These are phyloP conservation scores for Eidolon dupreanum DNA, from an alignment of 2,797 vertebrate species.

Conservation along the genomic window DNA sequence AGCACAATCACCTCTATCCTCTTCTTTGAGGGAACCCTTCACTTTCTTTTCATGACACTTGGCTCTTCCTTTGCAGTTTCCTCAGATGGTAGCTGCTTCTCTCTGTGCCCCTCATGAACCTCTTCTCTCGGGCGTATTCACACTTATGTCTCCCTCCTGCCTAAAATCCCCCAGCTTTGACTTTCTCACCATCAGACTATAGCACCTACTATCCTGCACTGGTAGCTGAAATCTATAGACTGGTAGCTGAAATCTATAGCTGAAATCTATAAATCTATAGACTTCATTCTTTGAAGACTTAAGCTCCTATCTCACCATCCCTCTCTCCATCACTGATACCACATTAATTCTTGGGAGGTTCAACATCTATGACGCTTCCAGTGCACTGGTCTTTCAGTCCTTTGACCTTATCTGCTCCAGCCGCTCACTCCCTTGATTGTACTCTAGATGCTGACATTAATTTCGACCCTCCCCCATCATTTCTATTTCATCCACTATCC, in stretches of 20 bases:
- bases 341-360: background rate
- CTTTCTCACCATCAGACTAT: background rate
- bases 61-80: background rate
- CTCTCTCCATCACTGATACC: background rate
- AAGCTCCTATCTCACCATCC: background rate
- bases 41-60: background rate
- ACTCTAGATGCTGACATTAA: too few species aligned
- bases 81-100: background rate
- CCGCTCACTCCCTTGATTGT: too few species aligned
- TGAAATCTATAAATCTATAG: too few species aligned
- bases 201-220: background rate
- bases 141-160: background rate
- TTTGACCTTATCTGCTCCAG: background rate
- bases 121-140: background rate
- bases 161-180: background rate
- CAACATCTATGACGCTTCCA: background rate
- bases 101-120: background rate
- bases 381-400: background rate
- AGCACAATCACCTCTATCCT: background rate
- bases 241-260: background rate
- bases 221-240: background rate
- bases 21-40: background rate
- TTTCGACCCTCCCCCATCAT: background rate
- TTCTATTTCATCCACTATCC: background rate
- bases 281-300: background rate